Percentiles rank a stretch among this genome's conserved stretches.
phyloP scores from a whole-genome alignment of 2,113 vertebrate genomes.

The Coturnix japonica region DNA sequence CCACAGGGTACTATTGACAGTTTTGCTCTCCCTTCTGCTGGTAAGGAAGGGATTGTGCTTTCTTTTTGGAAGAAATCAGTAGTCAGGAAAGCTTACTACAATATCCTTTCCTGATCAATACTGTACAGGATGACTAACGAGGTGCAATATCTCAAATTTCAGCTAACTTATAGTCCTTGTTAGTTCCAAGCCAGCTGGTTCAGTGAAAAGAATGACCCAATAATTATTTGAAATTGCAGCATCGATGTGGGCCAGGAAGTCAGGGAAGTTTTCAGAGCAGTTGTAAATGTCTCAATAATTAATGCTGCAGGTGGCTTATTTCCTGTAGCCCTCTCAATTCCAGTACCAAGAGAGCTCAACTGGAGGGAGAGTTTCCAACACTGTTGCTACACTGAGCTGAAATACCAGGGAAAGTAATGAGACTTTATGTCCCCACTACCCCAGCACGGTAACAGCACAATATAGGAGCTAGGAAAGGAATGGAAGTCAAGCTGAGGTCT shows the following conservation, averaged over 20 bases:
- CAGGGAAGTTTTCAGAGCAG: not conserved
- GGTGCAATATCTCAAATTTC: not conserved
- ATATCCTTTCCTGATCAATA: slow-evolving; percentile 27
- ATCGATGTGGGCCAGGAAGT: not conserved
- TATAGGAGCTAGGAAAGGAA: not conserved
- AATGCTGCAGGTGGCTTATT: slow-evolving; percentile 12
- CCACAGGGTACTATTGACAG: not conserved
- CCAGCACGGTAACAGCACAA: not conserved
- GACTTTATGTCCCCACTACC: not conserved
- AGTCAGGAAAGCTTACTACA: not conserved
- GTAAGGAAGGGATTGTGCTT: not conserved
- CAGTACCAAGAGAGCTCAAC: not conserved
- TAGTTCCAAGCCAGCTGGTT: not conserved
- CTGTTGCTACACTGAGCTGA: not conserved
- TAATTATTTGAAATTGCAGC: slow-evolving; percentile 6
- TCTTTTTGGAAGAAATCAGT: not conserved
- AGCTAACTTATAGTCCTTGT: not conserved
- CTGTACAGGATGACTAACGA: not conserved
- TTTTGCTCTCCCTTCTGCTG: not conserved
- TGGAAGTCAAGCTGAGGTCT: not conserved
- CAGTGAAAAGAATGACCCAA: slow-evolving; percentile 7
- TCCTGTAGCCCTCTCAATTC: slow-evolving; percentile 1
- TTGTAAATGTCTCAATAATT: slow-evolving; percentile 26
- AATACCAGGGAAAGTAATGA: not conserved
- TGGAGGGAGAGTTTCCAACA: not conserved